phyloP scores from a whole-genome alignment of 37 sponge, comb jelly and placozoan species.

The Cliona cf. orientalis region DNA sequence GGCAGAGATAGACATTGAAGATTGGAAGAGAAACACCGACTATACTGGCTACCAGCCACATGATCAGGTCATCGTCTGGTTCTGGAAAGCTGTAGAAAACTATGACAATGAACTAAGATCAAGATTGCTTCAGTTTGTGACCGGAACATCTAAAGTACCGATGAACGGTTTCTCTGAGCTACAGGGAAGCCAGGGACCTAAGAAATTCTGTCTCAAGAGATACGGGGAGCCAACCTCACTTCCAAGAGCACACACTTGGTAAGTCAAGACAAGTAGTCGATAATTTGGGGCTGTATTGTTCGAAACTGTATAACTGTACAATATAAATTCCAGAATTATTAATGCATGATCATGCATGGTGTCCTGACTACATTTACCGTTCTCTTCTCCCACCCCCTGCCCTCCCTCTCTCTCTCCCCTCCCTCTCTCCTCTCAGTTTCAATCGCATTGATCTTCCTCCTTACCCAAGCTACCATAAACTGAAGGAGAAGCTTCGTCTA shows the following conservation, averaged over 20 bases:
- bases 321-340: too few relatives aligned
- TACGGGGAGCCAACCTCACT: conserved; percentile 76
- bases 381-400: too few relatives aligned
- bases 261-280: too few relatives aligned
- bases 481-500: conserved; percentile 74
- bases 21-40: conserved; percentile 96
- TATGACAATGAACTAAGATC: conserved; percentile 93
- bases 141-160: conserved; percentile 98
- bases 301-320: too few relatives aligned
- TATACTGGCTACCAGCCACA: conserved; percentile 63
- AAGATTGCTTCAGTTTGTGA: conserved; percentile 97
- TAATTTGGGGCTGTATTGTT: too few relatives aligned
- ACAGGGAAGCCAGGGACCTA: conserved; percentile 96
- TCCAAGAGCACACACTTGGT: conserved; percentile 98
- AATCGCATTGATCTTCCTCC: conserved; percentile 91
- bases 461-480: conserved; percentile 76
- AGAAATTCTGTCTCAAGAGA: conserved; percentile 89
- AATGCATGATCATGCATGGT: too few relatives aligned
- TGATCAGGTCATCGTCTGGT: conserved; percentile 87
- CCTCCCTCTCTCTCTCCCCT: too few relatives aligned
- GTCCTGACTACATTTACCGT: too few relatives aligned
- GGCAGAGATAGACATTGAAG: conserved; percentile 94
- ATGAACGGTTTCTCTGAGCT: conserved; percentile 99
- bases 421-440: too few relatives aligned
- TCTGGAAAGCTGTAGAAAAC: conserved; percentile 96